Base-by-base conservation (phyloP, 2,113 vertebrate species). In the Vanacampus margaritifer region DNA sequence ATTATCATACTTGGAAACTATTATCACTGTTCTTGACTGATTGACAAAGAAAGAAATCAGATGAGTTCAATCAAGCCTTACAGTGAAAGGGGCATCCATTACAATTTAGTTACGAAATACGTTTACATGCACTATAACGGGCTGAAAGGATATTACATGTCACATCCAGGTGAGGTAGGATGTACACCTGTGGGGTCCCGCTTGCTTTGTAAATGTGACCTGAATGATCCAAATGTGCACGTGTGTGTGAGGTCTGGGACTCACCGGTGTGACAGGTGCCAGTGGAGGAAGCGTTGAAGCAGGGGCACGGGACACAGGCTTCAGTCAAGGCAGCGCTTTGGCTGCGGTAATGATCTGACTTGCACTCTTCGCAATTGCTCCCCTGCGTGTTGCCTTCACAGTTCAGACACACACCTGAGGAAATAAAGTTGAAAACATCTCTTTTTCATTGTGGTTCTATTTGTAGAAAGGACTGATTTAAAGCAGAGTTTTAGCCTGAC, bases 361-460 rank as follows among this genome's bases (percentile, higher is more conserved):
- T 91, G 84, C 96, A 98, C 80, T 92, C 92, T 87, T 98, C 95
- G 58, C 96, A 98, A 86, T 94, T 93, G 57, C 78, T 41, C 53
- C 95, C 96, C 86, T 92, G 79, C 0, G 94, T 95, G 87, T 95
- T 94, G 1, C 88, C 92, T 77, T 93, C 93, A 84, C 96, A 98
- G 78, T 93, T 90, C 85, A 94, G 75, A 87, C 95, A 97, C 81
- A 76, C 65, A 76, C 95, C 95, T 96, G 84, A 11, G 82, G 59
- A 53, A 65, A 3, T 68, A 17, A 78, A 19, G 28, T 68, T 62
- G 67, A 28, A 23, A 63, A 63, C 68, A 62, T 72, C 13, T 26
- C 37, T 26, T 14, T 57, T 32, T 32, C 16, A 7, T 57, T 26
- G 26, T 9, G 16, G 16, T n/a, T 54, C 14, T 2, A 37, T 10